Evolutionary conservation across 2,888 invertebrate species (phyloP).

Genomic region (Brenthis ino): DNA sequence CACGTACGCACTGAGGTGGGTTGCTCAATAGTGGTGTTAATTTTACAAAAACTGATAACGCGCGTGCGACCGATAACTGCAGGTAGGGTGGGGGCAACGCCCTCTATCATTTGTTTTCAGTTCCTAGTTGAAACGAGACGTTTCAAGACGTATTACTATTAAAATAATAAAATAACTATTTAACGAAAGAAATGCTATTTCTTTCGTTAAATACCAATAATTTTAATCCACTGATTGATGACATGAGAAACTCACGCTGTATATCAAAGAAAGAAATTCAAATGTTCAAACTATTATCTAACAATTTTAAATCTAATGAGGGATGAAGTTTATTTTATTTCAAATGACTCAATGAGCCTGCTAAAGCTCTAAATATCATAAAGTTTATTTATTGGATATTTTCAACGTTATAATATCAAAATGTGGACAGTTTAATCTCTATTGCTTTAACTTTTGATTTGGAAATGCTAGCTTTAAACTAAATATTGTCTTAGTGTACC

Average conservation of each 20-base stretch:
- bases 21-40: constrained; percentile 40
- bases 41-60: constrained; percentile 47
- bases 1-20: constrained; percentile 32
- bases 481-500: background rate
- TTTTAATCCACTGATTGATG: too few relatives aligned
- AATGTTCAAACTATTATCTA: too few relatives aligned
- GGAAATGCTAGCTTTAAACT: background rate
- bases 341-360: too few relatives aligned
- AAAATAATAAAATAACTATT: background rate
- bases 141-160: background rate
- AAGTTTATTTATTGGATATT: too few relatives aligned
- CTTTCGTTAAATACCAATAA: too few relatives aligned
- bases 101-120: constrained; percentile 39
- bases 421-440: constrained; percentile 7
- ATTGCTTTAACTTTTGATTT: too few relatives aligned
- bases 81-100: constrained; percentile 44
- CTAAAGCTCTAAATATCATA: too few relatives aligned
- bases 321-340: too few relatives aligned
- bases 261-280: too few relatives aligned
- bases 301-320: too few relatives aligned
- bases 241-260: too few relatives aligned
- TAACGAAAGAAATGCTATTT: background rate
- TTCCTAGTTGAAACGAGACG: constrained; percentile 11
- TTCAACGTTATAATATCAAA: constrained; percentile 6
- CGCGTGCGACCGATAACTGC: constrained; percentile 48